Evolutionary conservation across 2,888 invertebrate genomes (phyloP).

Genomic region (Lasiommata megera): DNA sequence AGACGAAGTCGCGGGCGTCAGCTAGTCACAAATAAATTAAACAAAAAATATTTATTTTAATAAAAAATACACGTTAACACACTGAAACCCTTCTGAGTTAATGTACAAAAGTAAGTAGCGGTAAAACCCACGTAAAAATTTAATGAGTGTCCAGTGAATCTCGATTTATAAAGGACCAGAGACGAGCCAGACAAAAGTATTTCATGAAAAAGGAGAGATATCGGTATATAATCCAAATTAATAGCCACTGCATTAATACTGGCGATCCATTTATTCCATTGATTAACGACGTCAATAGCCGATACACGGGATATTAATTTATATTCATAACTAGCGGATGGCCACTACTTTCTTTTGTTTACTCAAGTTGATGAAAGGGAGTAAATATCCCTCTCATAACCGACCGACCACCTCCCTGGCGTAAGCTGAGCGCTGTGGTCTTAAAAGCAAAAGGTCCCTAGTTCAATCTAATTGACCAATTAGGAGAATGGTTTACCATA

Average conservation of each 20-base stretch:
- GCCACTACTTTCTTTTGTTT: background rate
- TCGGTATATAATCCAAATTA: constrained; percentile 14
- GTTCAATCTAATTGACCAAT: too few species aligned
- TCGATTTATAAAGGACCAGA: background rate
- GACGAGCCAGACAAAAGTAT: background rate
- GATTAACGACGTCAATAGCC: constrained; percentile 20
- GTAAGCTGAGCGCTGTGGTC: too few species aligned
- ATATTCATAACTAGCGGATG: background rate
- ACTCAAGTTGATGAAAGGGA: background rate
- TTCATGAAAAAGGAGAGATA: constrained; percentile 7
- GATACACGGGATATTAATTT: constrained; percentile 11
- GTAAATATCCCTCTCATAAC: too few species aligned
- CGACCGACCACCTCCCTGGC: too few species aligned
- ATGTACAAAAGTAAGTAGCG: too few species aligned
- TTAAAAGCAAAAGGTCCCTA: too few species aligned
- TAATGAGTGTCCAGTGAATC: background rate
- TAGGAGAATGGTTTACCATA: too few species aligned
- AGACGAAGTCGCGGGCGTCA: too few species aligned
- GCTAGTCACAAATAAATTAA: too few species aligned
- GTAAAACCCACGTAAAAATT: background rate
- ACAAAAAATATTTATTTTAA: too few species aligned
- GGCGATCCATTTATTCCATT: constrained; percentile 13
- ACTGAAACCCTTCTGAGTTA: too few species aligned
- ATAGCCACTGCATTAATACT: constrained; percentile 10
- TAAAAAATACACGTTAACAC: too few species aligned